Percentiles rank a stretch among this genome's conserved stretches.
Conservation (phyloP, 2,113 vertebrate species). For the Brachyhypopomus gauderio region DNA sequence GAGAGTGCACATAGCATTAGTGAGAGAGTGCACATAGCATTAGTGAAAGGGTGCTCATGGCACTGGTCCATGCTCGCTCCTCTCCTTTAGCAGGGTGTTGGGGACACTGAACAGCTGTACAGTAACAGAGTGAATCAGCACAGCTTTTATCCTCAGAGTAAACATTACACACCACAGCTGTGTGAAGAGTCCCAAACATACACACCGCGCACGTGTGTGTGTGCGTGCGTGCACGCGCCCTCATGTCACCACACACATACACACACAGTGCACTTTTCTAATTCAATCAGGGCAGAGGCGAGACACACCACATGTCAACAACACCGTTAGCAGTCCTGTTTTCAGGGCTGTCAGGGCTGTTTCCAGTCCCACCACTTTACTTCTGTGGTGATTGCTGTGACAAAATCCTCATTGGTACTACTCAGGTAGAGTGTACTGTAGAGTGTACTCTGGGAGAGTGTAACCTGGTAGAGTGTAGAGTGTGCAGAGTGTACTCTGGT, state of each 20-base stretch:
- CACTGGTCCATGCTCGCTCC: neutral
- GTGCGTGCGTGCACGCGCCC: too few species aligned
- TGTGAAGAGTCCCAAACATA: too few species aligned
- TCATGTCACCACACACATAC: neutral
- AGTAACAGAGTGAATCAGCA: slow-evolving; percentile 39
- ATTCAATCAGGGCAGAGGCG: slow-evolving; percentile 3
- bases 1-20: too few species aligned
- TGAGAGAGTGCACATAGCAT: too few species aligned
- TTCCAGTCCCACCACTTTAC: slow-evolving; percentile 19
- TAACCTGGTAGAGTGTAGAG: too few species aligned
- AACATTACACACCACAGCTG: neutral
- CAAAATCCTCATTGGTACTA: too few species aligned
- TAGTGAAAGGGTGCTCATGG: too few species aligned
- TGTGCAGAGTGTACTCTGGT: too few species aligned
- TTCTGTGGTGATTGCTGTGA: neutral
- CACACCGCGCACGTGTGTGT: too few species aligned
- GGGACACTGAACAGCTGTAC: slow-evolving; percentile 24
- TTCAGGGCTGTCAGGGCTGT: slow-evolving; percentile 21
- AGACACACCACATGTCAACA: slow-evolving; percentile 8
- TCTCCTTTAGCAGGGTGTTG: slow-evolving; percentile 11
- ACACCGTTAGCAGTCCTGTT: slow-evolving; percentile 13
- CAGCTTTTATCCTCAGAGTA: slow-evolving; percentile 10
- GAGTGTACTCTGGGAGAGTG: too few species aligned
- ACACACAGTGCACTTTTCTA: slow-evolving; percentile 4
- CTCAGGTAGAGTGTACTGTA: too few species aligned